Evolutionary conservation across 1,140 invertebrate species (phyloP).

Genomic region (Drosophila seguyi): DNA sequence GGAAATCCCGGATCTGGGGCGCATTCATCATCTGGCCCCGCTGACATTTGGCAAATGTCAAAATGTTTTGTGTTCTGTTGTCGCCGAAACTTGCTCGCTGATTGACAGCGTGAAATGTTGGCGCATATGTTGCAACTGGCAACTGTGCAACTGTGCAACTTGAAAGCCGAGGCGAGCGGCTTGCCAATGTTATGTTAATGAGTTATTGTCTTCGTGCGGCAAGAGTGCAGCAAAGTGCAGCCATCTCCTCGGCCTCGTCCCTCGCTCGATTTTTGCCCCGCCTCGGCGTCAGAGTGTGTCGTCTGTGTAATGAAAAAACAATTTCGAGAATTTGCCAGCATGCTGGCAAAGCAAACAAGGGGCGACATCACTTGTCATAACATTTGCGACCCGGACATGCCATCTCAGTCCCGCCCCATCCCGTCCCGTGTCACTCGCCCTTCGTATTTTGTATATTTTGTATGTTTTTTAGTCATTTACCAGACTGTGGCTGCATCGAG

Average conservation of each 20-base stretch:
- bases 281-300: constrained; percentile 2
- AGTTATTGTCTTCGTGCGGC: constrained; percentile 57
- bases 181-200: constrained; percentile 75
- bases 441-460: constrained; percentile 62
- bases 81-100: constrained; percentile 64
- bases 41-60: constrained; percentile 73
- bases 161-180: constrained; percentile 19
- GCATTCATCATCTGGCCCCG: constrained; percentile 61
- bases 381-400: constrained; percentile 62
- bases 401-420: constrained; percentile 17
- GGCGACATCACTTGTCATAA: constrained; percentile 73
- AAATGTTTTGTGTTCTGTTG: constrained; percentile 67
- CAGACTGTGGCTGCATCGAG: constrained; percentile 42
- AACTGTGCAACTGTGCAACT: constrained; percentile 22
- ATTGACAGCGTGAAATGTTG: constrained; percentile 72
- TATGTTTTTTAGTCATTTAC: constrained; percentile 64
- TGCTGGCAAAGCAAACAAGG: constrained; percentile 63
- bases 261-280: constrained; percentile 8
- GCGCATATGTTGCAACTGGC: constrained; percentile 57
- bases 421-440: neutral
- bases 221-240: constrained; percentile 50
- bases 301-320: constrained; percentile 57
- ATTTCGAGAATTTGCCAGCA: constrained; percentile 61
- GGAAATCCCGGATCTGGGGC: constrained; percentile 11
- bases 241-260: neutral